Base-by-base conservation (phyloP, 2,888 invertebrate species). In the Acanthosoma haemorrhoidale region DNA sequence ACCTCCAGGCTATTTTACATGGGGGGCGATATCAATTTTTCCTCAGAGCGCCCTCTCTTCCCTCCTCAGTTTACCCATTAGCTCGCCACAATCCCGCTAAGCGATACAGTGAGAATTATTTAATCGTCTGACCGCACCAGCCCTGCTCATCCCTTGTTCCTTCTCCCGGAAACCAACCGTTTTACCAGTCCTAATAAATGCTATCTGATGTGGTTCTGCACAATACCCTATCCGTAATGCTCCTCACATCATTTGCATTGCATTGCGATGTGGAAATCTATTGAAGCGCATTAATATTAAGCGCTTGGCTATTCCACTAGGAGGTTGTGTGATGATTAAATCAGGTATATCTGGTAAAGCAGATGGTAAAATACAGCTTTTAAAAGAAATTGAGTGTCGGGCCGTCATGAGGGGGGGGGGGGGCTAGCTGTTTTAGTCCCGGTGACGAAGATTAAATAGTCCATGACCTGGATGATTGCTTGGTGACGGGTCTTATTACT, bases 11-110 rank as follows among this genome's bases (percentile, higher is more conserved):
- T 51, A 51, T n/a, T 51, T 51, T 51, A 51, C 51, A 51, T 51
- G 51, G n/a, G n/a, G n/a, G n/a, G 51, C 51, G 25, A 51, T 51
- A 51, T 51, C 51, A 21, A 51, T 51, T 51, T 51, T 51, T 51
- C 51, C 51, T 51, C 51, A 21, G 21, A 25, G 25, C 51, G 18
- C 39, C 51, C 25, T 25, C 1, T n/a, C n/a, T n/a, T n/a, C n/a
- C n/a, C n/a, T n/a, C n/a, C n/a, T n/a, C n/a, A n/a, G 51, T 13
- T 25, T n/a, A n/a, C 21, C 16, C 51, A 51, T 51, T 51, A 51
- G 25, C 25, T 51, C 51, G 9, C n/a, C n/a, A n/a, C n/a, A 25
- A 51, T 11, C 51, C 25, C 51, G 0, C 51, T 51, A 51, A 51
- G 21, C 51, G 25, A 51, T 51, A 51, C n/a, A 51, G 51, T 25